phyloP scores from a whole-genome alignment of 2,797 vertebrate species.

The Alcedo atthis region DNA sequence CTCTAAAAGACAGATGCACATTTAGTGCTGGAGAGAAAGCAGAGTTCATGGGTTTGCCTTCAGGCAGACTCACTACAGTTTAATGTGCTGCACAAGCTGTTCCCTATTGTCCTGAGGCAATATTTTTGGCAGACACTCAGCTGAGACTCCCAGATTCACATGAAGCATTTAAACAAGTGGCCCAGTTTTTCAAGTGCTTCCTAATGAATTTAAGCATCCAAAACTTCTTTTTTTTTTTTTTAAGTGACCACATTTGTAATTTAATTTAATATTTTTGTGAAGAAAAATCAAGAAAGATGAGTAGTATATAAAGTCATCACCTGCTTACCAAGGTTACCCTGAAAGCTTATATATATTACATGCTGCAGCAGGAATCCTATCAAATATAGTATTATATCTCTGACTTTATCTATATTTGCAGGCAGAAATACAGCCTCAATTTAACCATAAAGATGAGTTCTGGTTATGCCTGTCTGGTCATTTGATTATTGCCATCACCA shows the following conservation, averaged over 20 bases:
- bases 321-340: neutral
- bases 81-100: conserved; percentile 1
- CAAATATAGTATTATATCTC: neutral
- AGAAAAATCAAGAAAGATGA: neutral
- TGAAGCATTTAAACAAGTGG: neutral
- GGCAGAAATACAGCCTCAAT: neutral
- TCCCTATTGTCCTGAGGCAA: neutral
- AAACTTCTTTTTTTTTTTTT: too few relatives aligned
- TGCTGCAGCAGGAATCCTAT: neutral
- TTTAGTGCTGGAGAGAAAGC: neutral
- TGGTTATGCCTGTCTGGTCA: neutral
- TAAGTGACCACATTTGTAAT: neutral
- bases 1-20: neutral
- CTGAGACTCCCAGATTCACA: neutral
- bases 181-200: neutral
- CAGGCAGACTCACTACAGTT: neutral
- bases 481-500: neutral
- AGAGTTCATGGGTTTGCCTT: conserved; percentile 5
- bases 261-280: neutral
- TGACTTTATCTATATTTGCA: neutral
- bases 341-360: neutral
- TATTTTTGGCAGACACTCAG: neutral
- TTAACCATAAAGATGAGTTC: conserved; percentile 2
- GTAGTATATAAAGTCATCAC: neutral
- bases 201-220: neutral